Conservation (phyloP, 2,888 invertebrate species). For the Andrena haemorrhoa region DNA sequence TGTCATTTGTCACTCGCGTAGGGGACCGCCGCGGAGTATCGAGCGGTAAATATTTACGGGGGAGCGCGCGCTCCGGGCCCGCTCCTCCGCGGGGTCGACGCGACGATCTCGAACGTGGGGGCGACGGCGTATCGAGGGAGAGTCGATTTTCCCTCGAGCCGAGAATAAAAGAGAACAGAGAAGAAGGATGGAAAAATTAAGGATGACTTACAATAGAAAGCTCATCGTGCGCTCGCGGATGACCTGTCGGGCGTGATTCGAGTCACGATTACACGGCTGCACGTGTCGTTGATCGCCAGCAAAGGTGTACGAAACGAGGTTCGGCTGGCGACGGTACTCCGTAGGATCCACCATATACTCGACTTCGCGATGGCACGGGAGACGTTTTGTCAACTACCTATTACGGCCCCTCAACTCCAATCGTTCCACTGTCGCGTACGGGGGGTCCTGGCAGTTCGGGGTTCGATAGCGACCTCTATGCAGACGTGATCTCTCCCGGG, state of each 20-base stretch:
- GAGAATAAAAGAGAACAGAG: slow-evolving; percentile 42
- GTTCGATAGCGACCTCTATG: slow-evolving; percentile 48
- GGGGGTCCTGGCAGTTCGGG: slow-evolving; percentile 35
- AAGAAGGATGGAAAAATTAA: slow-evolving; percentile 18
- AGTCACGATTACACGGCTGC: slow-evolving; percentile 37
- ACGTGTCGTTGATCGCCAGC: slow-evolving; percentile 44
- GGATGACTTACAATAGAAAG: slow-evolving; percentile 83
- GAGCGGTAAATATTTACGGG: slow-evolving; percentile 3
- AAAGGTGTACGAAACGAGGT: slow-evolving; percentile 1
- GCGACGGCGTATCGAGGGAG: not conserved
- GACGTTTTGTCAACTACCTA: slow-evolving; percentile 66
- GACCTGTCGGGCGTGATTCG: slow-evolving; percentile 56
- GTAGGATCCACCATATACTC: slow-evolving; percentile 42
- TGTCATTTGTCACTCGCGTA: slow-evolving; percentile 45
- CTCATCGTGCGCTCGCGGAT: slow-evolving; percentile 79
- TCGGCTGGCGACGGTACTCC: slow-evolving; percentile 2
- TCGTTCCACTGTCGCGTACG: slow-evolving; percentile 48
- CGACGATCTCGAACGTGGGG: not conserved
- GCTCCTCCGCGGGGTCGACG: not conserved
- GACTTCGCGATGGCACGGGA: slow-evolving; percentile 30
- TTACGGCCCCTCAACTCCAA: slow-evolving; percentile 51
- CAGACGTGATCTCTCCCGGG: slow-evolving; percentile 51
- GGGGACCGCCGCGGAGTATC: not conserved
- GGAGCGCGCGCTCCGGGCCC: too few species aligned
- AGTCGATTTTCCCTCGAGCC: slow-evolving; percentile 42